Evolutionary conservation across 2,888 invertebrate species (phyloP), one percentile per base, ranked within the genome.

Genomic region (Cryptosula pallasiana): DNA sequence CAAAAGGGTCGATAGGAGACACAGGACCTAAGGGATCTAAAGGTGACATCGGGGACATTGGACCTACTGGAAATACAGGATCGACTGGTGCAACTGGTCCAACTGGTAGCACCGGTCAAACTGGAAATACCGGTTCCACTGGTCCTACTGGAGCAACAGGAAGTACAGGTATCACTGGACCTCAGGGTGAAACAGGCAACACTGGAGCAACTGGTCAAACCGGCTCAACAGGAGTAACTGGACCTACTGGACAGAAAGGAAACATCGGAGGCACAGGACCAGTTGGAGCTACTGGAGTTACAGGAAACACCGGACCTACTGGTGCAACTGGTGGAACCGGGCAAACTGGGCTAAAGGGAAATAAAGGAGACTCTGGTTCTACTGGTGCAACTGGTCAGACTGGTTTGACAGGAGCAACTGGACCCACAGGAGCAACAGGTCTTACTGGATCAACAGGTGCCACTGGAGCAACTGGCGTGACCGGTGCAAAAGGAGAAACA

Each of bases 341-440:
- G 9, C 27, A 25, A 23, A 55, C 55, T 23, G 71, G 71, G 23
- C 9, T 29, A 9, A 45, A 20, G 27, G 71, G 71, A 25, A 34
- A 25, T 29, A 25, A 2, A n/a, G 71, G 71, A n/a, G 69, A 69
- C 13, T 13, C 63, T 32, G 72, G 69, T n/a, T 29, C 29, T 5
- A 5, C 29, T 20, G 74, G 74, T n/a, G 72, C 72, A 0, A 23
- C 74, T 45, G 75, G 75, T n/a, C 71, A 74, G 20, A 23, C 72
- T 55, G 75, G 75, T 45, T 69, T 71, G 3, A 34, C 72, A 16
- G 75, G 75, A 55, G 71, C 71, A 36, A 16, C 73, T 69, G 75
- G 75, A 71, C 71, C 55, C n/a, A 23, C 55, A 20, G 72, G 71
- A 23, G 57, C 63, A n/a, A 25, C 55, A 9, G 74, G 73, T 25